A percentile compares a stretch with the other conserved stretches of the same genome.
Conservation (phyloP, 2,113 vertebrate genomes). For the Pantherophis guttatus region DNA sequence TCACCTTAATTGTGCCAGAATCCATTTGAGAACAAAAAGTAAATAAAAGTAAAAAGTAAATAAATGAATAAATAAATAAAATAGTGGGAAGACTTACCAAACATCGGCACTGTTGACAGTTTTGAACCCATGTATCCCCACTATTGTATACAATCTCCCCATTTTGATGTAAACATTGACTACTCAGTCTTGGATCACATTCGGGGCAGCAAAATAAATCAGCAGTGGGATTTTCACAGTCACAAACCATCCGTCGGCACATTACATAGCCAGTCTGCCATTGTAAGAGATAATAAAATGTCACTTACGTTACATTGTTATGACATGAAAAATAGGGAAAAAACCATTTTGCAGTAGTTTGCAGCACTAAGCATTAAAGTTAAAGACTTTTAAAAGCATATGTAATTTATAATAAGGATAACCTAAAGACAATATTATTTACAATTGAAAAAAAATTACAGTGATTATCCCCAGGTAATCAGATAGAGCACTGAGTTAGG, state of each 20-base stretch:
- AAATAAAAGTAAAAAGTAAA: not conserved
- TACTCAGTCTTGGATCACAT: conserved; percentile 92
- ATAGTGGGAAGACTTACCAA: conserved; percentile 77
- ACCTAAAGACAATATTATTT: not conserved
- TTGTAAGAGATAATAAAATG: conserved; percentile 21
- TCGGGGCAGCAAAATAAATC: conserved; percentile 97
- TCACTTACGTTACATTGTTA: not conserved
- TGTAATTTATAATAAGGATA: not conserved
- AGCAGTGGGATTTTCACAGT: conserved; percentile 95
- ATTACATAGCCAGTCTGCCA: conserved; percentile 87
- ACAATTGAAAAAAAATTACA: not conserved
- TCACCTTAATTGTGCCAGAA: not conserved
- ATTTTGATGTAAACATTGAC: conserved; percentile 92
- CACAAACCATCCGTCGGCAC: conserved; percentile 97
- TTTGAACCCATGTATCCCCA: conserved; percentile 94
- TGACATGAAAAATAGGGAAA: not conserved
- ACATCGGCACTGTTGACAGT: conserved; percentile 94
- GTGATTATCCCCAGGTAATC: not conserved
- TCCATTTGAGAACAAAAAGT: not conserved
- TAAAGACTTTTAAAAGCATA: not conserved
- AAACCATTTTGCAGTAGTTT: not conserved
- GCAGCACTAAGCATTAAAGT: not conserved
- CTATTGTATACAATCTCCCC: conserved; percentile 89
- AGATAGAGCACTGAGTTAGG: not conserved
- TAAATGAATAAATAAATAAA: not conserved